phyloP scores from a whole-genome alignment of 2,797 vertebrate species.

The Alcedo quadribrachys region DNA sequence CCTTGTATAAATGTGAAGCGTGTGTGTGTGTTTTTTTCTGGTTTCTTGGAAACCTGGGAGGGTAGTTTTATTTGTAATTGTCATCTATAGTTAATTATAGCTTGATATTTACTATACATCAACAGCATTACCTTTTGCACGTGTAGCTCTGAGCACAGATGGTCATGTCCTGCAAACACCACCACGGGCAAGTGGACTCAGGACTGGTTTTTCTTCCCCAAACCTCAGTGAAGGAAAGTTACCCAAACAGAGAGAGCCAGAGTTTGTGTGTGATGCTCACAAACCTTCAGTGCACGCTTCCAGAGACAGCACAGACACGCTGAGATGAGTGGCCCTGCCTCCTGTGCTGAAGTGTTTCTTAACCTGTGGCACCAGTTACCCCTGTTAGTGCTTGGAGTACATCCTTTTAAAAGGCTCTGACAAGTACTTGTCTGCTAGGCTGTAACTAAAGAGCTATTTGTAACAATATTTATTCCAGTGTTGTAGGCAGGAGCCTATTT shows the following conservation, averaged over 20 bases:
- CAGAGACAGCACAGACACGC: background rate
- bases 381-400: background rate
- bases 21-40: slow-evolving; percentile 72
- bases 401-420: slow-evolving; percentile 20
- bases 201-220: background rate
- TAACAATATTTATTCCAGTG: slow-evolving; percentile 59
- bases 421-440: slow-evolving; percentile 4
- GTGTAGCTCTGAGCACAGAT: background rate
- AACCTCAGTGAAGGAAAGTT: background rate
- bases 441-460: slow-evolving; percentile 63
- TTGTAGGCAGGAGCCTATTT: slow-evolving; percentile 33
- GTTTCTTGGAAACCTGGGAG: slow-evolving; percentile 80
- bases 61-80: slow-evolving; percentile 77
- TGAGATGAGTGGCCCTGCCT: fast-evolving
- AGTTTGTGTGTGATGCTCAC: background rate
- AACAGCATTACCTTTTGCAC: slow-evolving; percentile 59
- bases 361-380: background rate
- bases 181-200: background rate
- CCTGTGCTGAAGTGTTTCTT: background rate
- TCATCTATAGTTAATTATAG: slow-evolving; percentile 78
- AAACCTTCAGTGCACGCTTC: background rate
- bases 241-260: background rate
- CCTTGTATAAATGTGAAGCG: slow-evolving; percentile 69
- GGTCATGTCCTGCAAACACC: background rate
- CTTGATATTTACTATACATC: slow-evolving; percentile 62